Percentiles rank a stretch among this genome's conserved stretches.
phyloP scores from a whole-genome alignment of 2,888 invertebrate species.

The Campoletis raptor region DNA sequence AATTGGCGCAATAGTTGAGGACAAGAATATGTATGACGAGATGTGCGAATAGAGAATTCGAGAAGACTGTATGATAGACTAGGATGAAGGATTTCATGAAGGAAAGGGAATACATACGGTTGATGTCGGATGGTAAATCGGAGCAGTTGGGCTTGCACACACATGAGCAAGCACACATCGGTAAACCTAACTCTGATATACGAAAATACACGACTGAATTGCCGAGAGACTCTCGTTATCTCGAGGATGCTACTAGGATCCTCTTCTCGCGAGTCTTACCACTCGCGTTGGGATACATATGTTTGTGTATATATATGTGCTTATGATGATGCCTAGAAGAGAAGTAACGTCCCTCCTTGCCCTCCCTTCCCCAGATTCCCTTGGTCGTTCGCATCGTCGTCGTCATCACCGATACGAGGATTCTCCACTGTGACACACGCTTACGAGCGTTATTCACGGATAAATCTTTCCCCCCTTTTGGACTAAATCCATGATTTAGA shows the following conservation, averaged over 20 bases:
- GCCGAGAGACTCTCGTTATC: constrained; percentile 69
- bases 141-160: constrained; percentile 49
- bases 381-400: constrained; percentile 31
- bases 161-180: constrained; percentile 36
- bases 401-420: constrained; percentile 67
- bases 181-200: constrained; percentile 15
- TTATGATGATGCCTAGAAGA: constrained; percentile 31
- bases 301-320: not conserved
- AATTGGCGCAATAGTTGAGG: constrained; percentile 30
- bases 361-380: constrained; percentile 19
- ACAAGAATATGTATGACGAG: constrained; percentile 45
- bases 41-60: constrained; percentile 28
- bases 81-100: constrained; percentile 25
- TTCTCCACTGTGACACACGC: constrained; percentile 79
- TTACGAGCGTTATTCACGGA: constrained; percentile 81
- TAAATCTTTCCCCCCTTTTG: constrained; percentile 82
- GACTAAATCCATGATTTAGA: constrained; percentile 84
- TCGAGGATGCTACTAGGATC: constrained; percentile 73
- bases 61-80: constrained; percentile 24
- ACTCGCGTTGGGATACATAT: constrained; percentile 12
- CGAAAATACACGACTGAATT: constrained; percentile 51
- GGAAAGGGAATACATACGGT: constrained; percentile 52
- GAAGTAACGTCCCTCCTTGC: constrained; percentile 25
- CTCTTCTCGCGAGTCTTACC: constrained; percentile 58
- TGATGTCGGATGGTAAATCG: constrained; percentile 64